These are phyloP conservation scores for Aphidius gifuensis DNA, from an alignment of 1,140 invertebrate genomes.

Conservation along the genomic window DNA sequence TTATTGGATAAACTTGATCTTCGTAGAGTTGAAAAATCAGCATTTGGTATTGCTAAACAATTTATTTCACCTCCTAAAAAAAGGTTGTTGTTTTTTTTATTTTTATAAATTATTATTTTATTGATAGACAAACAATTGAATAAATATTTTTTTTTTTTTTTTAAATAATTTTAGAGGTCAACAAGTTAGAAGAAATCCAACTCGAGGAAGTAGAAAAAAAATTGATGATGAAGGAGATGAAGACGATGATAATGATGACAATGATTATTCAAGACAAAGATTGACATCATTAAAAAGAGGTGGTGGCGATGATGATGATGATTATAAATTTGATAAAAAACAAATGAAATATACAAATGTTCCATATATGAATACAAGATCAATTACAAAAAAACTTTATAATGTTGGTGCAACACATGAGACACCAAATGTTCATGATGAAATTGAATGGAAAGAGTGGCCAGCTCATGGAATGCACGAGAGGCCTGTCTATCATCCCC, in stretches of 20 bases:
- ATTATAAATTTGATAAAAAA: slow-evolving; percentile 21
- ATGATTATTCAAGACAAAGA: slow-evolving; percentile 29
- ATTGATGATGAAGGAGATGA: not conserved
- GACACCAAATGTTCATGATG: slow-evolving; percentile 32
- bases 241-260: not conserved
- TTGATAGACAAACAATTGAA: not conserved
- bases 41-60: too few relatives aligned
- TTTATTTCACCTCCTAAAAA: too few relatives aligned
- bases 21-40: too few relatives aligned
- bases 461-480: slow-evolving; percentile 38
- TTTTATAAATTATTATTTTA: not conserved
- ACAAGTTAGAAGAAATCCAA: slow-evolving; percentile 34
- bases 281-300: slow-evolving; percentile 32
- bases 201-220: slow-evolving; percentile 31
- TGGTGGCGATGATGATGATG: slow-evolving; percentile 16
- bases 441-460: slow-evolving; percentile 33
- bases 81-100: not conserved
- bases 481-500: slow-evolving; percentile 43
- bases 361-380: slow-evolving; percentile 47
- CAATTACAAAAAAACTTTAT: slow-evolving; percentile 42
- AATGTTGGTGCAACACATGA: slow-evolving; percentile 45
- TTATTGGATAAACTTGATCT: not conserved
- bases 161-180: slow-evolving; percentile 20
- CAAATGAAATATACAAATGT: slow-evolving; percentile 28
- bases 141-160: not conserved